Evolutionary conservation across 1,140 invertebrate genomes (phyloP), one percentile per base, ranked within the genome.

Genomic region (Lasaia peninsularis): DNA sequence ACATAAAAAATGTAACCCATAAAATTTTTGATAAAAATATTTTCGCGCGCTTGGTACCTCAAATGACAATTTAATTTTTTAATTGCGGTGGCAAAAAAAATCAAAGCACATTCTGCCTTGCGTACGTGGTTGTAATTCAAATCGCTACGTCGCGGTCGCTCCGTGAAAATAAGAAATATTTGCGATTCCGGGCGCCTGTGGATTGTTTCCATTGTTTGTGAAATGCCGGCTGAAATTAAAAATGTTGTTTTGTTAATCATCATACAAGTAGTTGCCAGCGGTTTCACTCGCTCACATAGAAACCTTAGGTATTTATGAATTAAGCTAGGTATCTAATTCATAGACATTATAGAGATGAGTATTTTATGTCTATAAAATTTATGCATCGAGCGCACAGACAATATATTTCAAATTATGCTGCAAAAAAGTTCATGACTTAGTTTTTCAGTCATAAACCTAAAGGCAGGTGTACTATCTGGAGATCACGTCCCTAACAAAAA

Each of bases 61-160:
- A 37, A 44, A 44, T 44, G 18, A 44, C 18, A 40, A 18, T 44
- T 44, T 44, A 20, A 44, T 44, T 44, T 44, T 44, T 44, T 44
- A 44, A 44, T 44, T 44, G 37, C 37, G 37, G 37, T 44, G 7
- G 18, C 16, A 44, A 44, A 40, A n/a, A n/a, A 44, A 44, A 44
- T 44, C 37, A 44, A 44, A 44, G 37, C 16, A 44, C 37, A 44
- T 44, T 44, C 37, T 44, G 37, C 37, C 18, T 44, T 18, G 37
- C 37, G 18, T 44, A 44, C 37, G 37, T 44, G 37, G 37, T 16
- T 44, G 11, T 44, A 44, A 44, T 44, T 44, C 37, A 44, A 44
- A 44, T 44, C 37, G 9, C 37, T 20, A 44, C 16, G 37, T 40
- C 37, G 37, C 8, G 14, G 37, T 40, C 16, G 37, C 37, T 40